These are phyloP conservation scores for Sminthurinus aureus DNA, from an alignment of 2,888 invertebrate species.

Conservation along the genomic window DNA sequence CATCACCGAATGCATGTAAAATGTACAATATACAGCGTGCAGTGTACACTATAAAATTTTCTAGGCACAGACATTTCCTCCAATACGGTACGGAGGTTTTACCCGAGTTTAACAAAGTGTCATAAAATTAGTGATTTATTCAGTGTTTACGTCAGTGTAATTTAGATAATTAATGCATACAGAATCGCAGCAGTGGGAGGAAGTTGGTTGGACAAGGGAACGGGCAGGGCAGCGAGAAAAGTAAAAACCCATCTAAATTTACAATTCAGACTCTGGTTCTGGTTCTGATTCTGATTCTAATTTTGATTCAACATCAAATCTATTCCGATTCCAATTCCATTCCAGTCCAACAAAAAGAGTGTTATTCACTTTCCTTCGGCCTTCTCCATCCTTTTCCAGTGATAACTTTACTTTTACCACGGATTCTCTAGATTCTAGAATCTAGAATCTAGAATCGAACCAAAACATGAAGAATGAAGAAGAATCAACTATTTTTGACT, in stretches of 20 bases:
- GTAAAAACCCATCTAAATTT: background rate
- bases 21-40: background rate
- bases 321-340: background rate
- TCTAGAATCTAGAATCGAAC: background rate
- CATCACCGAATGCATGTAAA: background rate
- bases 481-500: no score
- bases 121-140: conserved; percentile 60
- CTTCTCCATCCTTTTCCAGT: background rate
- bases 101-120: conserved; percentile 47
- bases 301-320: background rate
- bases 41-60: background rate
- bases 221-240: background rate
- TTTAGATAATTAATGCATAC: conserved; percentile 60
- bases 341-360: no score
- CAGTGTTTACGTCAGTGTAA: conserved; percentile 48
- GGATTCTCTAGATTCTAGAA: background rate
- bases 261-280: background rate
- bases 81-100: background rate
- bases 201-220: background rate
- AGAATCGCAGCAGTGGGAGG: background rate
- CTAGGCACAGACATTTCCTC: background rate
- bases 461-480: background rate
- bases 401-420: background rate
- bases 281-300: no score
- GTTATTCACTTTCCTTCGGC: no score